These are phyloP conservation scores for Ursus arctos DNA, from an alignment of 2,113 vertebrate species.

Conservation along the genomic window DNA sequence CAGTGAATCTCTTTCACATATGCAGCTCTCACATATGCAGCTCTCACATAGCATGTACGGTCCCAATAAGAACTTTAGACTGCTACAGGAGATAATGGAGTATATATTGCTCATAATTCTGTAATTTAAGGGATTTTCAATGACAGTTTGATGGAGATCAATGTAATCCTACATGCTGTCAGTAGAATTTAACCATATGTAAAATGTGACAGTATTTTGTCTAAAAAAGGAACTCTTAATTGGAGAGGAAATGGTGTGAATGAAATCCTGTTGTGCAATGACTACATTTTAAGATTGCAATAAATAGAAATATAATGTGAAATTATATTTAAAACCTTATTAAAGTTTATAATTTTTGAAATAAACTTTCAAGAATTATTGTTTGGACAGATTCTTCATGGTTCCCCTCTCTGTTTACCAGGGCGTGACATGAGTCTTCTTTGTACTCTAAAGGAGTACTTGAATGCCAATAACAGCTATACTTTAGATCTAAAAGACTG, in stretches of 20 bases:
- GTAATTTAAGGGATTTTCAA: not conserved
- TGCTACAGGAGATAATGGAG: not conserved
- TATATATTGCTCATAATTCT: not conserved
- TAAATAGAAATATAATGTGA: constrained; percentile 16
- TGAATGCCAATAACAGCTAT: not conserved
- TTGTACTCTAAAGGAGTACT: not conserved
- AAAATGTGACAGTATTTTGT: not conserved
- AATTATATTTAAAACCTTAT: not conserved
- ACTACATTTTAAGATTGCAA: not conserved
- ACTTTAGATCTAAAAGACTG: not conserved
- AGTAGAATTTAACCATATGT: not conserved
- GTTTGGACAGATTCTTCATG: not conserved
- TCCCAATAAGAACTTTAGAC: not conserved
- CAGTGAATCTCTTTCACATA: not conserved
- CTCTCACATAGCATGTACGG: not conserved
- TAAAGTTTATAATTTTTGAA: not conserved
- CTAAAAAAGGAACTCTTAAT: not conserved
- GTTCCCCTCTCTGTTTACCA: not conserved
- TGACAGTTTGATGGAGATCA: not conserved
- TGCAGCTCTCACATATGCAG: not conserved
- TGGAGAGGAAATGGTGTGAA: constrained; percentile 9
- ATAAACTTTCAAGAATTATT: not conserved
- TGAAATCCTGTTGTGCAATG: not conserved
- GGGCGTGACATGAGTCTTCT: not conserved
- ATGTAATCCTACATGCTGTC: not conserved